A percentile compares a stretch with the other conserved stretches of the same genome.
phyloP scores from a whole-genome alignment of 2,113 vertebrate species.

The Dendrocopos noguchii region DNA sequence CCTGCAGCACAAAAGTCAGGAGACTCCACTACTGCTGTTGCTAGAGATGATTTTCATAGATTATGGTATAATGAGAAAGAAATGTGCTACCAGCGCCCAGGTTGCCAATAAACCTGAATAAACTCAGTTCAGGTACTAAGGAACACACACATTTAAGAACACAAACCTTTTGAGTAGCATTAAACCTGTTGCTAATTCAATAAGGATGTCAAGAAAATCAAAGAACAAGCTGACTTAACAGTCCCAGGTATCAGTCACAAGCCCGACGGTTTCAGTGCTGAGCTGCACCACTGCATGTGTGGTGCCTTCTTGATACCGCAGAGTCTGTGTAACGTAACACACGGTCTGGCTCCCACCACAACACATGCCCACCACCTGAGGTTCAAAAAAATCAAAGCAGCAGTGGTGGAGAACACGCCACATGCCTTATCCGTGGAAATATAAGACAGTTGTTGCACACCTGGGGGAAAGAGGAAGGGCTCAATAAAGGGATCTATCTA shows the following conservation, averaged over 20 bases:
- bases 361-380: background rate
- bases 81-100: background rate
- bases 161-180: background rate
- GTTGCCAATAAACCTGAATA: constrained; percentile 13
- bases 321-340: background rate
- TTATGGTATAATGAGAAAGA: constrained; percentile 1
- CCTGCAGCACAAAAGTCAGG: background rate
- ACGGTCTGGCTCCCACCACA: accelerated
- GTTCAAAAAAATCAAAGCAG: background rate
- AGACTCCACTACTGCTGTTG: background rate
- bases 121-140: background rate
- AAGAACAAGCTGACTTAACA: background rate
- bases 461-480: background rate
- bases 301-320: background rate
- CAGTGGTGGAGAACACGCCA: background rate
- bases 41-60: constrained; percentile 7
- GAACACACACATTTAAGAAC: background rate
- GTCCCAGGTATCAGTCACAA: background rate
- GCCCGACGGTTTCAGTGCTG: background rate
- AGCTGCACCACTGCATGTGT: background rate
- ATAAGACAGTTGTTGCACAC: background rate
- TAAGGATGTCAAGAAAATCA: background rate
- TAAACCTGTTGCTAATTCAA: background rate
- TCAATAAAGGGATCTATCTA: background rate
- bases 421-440: background rate